Evolutionary conservation across 2,113 vertebrate genomes (phyloP).

Genomic region (Entelurus aequoreus): DNA sequence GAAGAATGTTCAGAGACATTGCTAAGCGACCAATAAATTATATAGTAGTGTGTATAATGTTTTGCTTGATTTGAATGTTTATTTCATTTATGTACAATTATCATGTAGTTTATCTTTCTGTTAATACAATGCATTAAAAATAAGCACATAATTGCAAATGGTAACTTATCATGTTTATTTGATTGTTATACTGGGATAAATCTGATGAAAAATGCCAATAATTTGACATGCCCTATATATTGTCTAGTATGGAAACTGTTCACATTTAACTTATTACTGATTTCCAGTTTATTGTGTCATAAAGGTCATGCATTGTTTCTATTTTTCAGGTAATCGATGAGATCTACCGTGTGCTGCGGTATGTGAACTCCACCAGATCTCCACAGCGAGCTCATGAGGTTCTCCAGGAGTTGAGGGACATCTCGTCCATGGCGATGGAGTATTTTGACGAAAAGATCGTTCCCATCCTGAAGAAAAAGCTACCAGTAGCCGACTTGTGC

Average conservation of each 20-base stretch:
- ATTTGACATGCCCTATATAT: neutral
- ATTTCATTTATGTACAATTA: no score
- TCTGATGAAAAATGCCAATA: no score
- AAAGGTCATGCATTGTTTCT: neutral
- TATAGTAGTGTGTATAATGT: no score
- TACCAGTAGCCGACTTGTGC: constrained; percentile 93
- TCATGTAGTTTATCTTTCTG: neutral
- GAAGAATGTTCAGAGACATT: no score
- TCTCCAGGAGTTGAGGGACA: constrained; percentile 93
- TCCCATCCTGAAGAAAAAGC: constrained; percentile 94
- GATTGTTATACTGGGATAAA: no score
- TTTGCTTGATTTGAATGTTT: no score
- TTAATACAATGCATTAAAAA: no score
- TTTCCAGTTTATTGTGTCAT: neutral
- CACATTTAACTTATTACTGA: neutral
- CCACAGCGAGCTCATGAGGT: constrained; percentile 97
- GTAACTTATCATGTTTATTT: no score
- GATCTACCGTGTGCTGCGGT: constrained; percentile 95
- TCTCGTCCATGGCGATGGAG: constrained; percentile 99
- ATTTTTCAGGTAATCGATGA: constrained; percentile 91
- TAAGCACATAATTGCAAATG: no score
- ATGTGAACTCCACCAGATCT: constrained; percentile 96
- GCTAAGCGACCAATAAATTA: no score
- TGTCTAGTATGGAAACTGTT: neutral
- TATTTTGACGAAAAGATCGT: constrained; percentile 99